Evolutionary conservation across 2,113 vertebrate species (phyloP).

Genomic region (Triplophysa siluroides): DNA sequence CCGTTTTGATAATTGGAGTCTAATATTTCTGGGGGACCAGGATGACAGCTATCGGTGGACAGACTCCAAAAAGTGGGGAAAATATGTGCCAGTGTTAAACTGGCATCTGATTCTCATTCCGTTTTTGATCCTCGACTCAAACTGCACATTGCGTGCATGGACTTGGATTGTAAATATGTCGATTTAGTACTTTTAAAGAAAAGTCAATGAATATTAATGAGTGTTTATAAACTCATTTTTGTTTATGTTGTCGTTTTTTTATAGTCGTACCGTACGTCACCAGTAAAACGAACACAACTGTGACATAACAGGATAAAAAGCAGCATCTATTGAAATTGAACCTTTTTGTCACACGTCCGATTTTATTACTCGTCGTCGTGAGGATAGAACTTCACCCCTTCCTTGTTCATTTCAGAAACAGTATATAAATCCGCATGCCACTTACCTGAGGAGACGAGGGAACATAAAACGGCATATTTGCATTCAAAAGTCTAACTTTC

Average conservation of each 20-base stretch:
- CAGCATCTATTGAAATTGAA: not conserved
- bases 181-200: not conserved
- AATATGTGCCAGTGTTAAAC: conserved; percentile 44
- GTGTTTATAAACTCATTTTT: not conserved
- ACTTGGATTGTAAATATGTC: conserved; percentile 11
- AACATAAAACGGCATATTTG: conserved; percentile 27
- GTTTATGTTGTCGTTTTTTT: not conserved
- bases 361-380: not conserved
- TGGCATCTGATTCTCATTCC: conserved; percentile 32
- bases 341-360: not conserved
- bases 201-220: conserved; percentile 10
- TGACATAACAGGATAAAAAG: not conserved
- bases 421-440: conserved; percentile 29
- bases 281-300: not conserved
- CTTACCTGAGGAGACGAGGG: conserved; percentile 10
- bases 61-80: conserved; percentile 61
- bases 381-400: not conserved
- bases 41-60: conserved; percentile 62
- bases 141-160: not conserved
- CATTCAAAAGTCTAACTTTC: conserved; percentile 38
- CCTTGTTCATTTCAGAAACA: not conserved
- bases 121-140: not conserved
- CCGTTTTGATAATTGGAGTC: conserved; percentile 62
- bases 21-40: conserved; percentile 69
- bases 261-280: not conserved